phyloP scores from a whole-genome alignment of 92 coral and sea anemone species.

The Paragorgia papillata region DNA sequence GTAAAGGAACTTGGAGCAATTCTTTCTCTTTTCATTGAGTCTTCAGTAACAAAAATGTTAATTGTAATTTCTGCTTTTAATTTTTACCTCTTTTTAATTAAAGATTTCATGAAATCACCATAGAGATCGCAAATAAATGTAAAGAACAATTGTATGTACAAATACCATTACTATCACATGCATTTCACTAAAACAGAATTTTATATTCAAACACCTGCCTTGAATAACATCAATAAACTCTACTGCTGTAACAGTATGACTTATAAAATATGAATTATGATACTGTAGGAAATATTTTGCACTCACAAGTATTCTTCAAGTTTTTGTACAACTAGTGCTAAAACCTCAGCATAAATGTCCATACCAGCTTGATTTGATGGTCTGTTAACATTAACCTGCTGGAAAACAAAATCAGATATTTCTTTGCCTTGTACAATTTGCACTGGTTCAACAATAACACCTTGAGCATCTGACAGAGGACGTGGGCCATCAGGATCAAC shows the following conservation, averaged over 20 bases:
- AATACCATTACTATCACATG: too few species aligned
- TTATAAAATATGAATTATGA: not conserved
- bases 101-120: too few species aligned
- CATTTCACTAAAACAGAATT: too few species aligned
- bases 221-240: not conserved
- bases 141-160: too few species aligned
- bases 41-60: too few species aligned
- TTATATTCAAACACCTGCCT: not conserved
- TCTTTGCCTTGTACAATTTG: conserved; percentile 18
- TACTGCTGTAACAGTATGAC: not conserved
- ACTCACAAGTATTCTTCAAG: conserved; percentile 49
- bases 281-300: not conserved
- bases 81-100: too few species aligned
- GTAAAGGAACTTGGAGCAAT: too few species aligned
- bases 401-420: conserved; percentile 38
- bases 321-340: conserved; percentile 64
- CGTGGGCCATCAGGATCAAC: conserved; percentile 49
- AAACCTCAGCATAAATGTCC: conserved; percentile 64
- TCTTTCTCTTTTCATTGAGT: too few species aligned
- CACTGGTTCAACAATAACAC: conserved; percentile 44
- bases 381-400: conserved; percentile 45
- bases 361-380: conserved; percentile 71
- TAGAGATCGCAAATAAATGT: too few species aligned
- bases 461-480: conserved; percentile 30
- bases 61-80: too few species aligned